Conservation (phyloP, 2,888 invertebrate genomes). For the Yponomeuta plumbellus region DNA sequence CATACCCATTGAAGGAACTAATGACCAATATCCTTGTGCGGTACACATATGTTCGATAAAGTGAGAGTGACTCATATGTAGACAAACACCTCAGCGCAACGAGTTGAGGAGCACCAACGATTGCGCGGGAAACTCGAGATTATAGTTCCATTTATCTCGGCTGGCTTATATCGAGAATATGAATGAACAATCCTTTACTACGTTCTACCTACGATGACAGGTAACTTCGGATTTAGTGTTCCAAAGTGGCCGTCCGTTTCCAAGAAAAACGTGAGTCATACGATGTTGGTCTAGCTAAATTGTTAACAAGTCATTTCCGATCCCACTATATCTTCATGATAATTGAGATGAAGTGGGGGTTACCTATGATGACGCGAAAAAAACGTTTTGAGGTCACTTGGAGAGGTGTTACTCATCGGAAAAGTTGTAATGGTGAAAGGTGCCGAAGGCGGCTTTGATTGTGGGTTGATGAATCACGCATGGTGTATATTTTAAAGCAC, state of each 20-base stretch:
- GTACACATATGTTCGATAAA: constrained; percentile 21
- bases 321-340: constrained; percentile 23
- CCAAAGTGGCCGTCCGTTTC: constrained; percentile 23
- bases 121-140: constrained; percentile 33
- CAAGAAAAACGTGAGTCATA: constrained; percentile 44
- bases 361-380: neutral
- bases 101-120: constrained; percentile 42
- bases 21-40: constrained; percentile 29
- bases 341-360: neutral
- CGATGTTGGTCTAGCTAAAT: constrained; percentile 21
- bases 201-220: constrained; percentile 14
- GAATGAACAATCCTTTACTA: constrained; percentile 54
- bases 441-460: neutral
- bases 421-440: neutral
- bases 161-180: constrained; percentile 45
- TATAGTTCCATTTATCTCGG: constrained; percentile 42
- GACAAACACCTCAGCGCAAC: constrained; percentile 25
- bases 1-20: constrained; percentile 28
- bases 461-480: neutral
- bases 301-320: constrained; percentile 48
- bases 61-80: constrained; percentile 21
- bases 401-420: neutral
- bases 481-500: too few species aligned
- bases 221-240: constrained; percentile 11
- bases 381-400: neutral